Evolutionary conservation across 1,140 invertebrate species (phyloP), one percentile per base, ranked within the genome.

Genomic region (Drosophila insularis): DNA sequence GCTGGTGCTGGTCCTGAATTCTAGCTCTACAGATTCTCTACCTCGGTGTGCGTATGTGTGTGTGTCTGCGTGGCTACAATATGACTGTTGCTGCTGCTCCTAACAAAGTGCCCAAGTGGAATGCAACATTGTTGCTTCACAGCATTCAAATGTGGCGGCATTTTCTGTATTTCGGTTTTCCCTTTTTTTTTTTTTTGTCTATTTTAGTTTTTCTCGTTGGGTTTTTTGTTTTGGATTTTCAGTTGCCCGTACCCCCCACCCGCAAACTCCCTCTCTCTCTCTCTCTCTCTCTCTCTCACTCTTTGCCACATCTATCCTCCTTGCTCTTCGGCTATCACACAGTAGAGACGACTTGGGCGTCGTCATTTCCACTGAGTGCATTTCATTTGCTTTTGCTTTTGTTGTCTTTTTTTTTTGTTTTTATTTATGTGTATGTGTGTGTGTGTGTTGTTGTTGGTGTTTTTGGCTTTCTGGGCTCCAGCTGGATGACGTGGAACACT

Each of bases 121-220:
- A 89, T 89, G 84, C 84, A 89, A 89, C 84, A 89, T 89, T 89
- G 84, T 89, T 89, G 80, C 84, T 87, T 72, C 84, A 78, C 84
- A 89, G 84, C 82, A 89, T 87, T 87, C 82, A 87, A 86, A 87
- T 87, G 82, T 69, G 73, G 81, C 80, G 74, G 81, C 81, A 87
- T 86, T 86, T 86, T 75, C 66, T 67, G 72, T 81, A 78, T 68
- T 63, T 63, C 68, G 55, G 40, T 64, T 64, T 65, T 46, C 10
- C n/a, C 31, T 35, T 37, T 23, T 64, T 27, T 60, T 31, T 39
- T 50, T 23, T 46, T 14, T 56, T 14, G 54, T 17, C 64, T 63
- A 58, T n/a, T 63, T 65, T 50, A 50, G 43, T 50, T 50, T 50
- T 50, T 50, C 17, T 50, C 43, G 43, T 58, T 77, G 59, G 59